These are phyloP conservation scores for Oscheius myriophilus DNA, from an alignment of 2,888 invertebrate species.

Conservation along the genomic window DNA sequence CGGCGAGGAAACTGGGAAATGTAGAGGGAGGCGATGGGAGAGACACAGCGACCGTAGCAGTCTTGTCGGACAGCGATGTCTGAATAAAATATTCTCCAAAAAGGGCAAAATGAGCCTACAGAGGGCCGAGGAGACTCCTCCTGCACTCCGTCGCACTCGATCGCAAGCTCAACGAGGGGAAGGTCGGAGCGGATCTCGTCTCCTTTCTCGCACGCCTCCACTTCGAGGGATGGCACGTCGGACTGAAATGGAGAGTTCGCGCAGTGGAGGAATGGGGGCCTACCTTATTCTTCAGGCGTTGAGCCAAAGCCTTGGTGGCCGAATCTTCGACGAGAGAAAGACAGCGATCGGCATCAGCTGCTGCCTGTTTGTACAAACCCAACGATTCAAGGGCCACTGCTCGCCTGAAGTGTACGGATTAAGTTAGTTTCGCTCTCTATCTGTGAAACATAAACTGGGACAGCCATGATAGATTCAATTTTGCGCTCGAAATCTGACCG, in stretches of 20 bases:
- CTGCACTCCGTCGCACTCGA: conserved; percentile 17
- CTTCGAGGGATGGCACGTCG: not conserved
- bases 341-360: conserved; percentile 35
- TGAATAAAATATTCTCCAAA: not conserved
- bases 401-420: conserved; percentile 31
- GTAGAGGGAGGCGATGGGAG: not conserved
- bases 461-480: too few relatives aligned
- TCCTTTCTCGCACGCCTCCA: conserved; percentile 18
- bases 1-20: conserved; percentile 17
- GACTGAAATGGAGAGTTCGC: conserved; percentile 11
- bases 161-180: not conserved
- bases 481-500: too few relatives aligned
- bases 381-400: conserved; percentile 41
- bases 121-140: not conserved
- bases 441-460: too few relatives aligned
- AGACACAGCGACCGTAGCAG: not conserved
- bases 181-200: conserved; percentile 18
- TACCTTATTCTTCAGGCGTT: conserved; percentile 32
- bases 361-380: conserved; percentile 39
- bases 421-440: too few relatives aligned
- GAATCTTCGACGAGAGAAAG: conserved; percentile 27
- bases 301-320: conserved; percentile 14
- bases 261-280: conserved; percentile 23
- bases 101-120: not conserved
- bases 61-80: not conserved